A percentile compares a stretch with the other conserved stretches of the same genome.
These are phyloP conservation scores for Dolichoris vasculosae DNA, from an alignment of 1,140 invertebrate species.

Conservation along the genomic window DNA sequence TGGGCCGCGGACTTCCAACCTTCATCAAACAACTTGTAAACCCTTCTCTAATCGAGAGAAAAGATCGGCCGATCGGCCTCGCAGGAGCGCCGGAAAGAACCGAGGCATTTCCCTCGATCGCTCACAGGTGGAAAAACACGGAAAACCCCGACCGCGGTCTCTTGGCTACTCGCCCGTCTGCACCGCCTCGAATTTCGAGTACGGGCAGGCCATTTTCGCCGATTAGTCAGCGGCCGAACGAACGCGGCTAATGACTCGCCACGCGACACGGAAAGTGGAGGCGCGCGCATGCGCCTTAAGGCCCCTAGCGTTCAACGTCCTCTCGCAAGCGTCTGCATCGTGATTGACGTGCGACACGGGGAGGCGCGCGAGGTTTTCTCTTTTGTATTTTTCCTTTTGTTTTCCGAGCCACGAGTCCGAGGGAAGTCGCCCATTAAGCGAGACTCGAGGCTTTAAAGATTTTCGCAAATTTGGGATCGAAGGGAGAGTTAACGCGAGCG, in stretches of 20 bases:
- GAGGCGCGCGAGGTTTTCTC: neutral
- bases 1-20: no score
- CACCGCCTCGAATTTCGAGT: neutral
- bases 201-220: neutral
- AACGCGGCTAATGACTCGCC: slow-evolving; percentile 1
- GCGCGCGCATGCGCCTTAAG: neutral
- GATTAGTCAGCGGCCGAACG: slow-evolving; percentile 16
- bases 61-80: no score
- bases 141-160: neutral
- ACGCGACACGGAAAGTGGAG: neutral
- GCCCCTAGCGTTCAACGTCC: slow-evolving; percentile 33
- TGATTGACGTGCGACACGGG: neutral
- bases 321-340: slow-evolving; percentile 19
- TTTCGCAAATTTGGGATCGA: no score
- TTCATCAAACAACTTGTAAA: no score
- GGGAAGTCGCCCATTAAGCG: no score
- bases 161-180: neutral
- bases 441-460: no score
- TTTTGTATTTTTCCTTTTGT: no score
- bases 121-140: neutral
- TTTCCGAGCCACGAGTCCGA: no score
- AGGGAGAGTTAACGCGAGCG: no score
- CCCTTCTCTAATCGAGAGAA: no score
- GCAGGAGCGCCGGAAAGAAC: no score
- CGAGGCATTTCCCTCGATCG: no score